Base-by-base conservation (phyloP, 2,797 vertebrate species). In the Molossus alvarezi region DNA sequence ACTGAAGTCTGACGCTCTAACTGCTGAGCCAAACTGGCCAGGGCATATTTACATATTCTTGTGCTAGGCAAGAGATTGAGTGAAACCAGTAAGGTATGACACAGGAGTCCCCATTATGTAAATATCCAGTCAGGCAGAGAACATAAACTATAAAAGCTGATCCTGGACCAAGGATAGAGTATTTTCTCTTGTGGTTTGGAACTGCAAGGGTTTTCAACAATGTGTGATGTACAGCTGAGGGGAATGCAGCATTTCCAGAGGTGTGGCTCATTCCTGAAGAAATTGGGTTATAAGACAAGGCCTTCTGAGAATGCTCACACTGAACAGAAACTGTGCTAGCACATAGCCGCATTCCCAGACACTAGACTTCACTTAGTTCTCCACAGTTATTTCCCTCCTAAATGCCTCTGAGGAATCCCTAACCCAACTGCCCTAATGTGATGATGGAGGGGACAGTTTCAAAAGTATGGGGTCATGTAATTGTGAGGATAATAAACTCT, bases 231-330 rank as follows among this genome's bases (percentile, higher is more conserved):
- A 5, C 15, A 45, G n/a, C 60, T n/a, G 12, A 79, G 85, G 53
- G 48, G 64, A 92, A 72, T 67, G 48, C 57, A 58, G 37, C n/a
- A 7, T 81, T 23, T 37, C 27, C 15, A 41, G 58, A 81, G 48
- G 12, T 64, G 60, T 6, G 45, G 37, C 55, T 88, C 87, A 18
- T 64, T 62, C 18, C 72, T 29, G 37, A 80, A 53, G 55, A 92
- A 96, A 58, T 53, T 57, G 17, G 41, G 71, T 88, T 90, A 77
- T 41, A 94, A 88, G 83, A 25, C 20, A 60, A 86, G 71, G 41
- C 53, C 67, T 75, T 58, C 37, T 37, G 92, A 65, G 65, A 90
- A 58, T 41, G 33, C 23, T 90, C 45, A 62, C 2, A 76, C 55
- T 64, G 86, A 91, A 58, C 8, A 73, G 55, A 90, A 45, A 37